Base-by-base conservation (phyloP, 2,888 invertebrate species). In the Aethes cnicana region DNA sequence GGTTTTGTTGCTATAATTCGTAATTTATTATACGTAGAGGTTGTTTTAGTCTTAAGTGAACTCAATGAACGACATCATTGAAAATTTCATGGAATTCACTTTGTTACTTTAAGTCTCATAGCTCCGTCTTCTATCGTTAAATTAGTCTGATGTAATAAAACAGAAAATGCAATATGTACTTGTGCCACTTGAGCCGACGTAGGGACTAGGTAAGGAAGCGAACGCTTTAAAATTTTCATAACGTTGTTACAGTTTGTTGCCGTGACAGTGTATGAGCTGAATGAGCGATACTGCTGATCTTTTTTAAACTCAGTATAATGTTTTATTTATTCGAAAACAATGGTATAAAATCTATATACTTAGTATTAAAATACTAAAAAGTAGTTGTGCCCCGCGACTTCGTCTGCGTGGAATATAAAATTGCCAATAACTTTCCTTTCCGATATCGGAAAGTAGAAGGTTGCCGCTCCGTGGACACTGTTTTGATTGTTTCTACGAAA, bases 101-200 rank as follows among this genome's bases (percentile, higher is more conserved):
- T 78, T 73, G 73, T 75, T 73, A 79, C 77, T 77, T 73, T 73
- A 66, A 71, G 43, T 53, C 54, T 46, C 57, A 58, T 54, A 55
- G 62, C 50, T 58, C 59, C 64, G 61, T 57, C 56, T 57, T 63
- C 65, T 68, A 66, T 62, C 62, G 68, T 72, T 59, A 68, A 68
- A 67, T 73, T 72, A 73, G 58, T 56, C 53, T 57, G 47, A 68
- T 62, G 56, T 65, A 61, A 69, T 71, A 68, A 66, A 66, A 67
- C 62, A 64, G 60, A 66, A 68, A 63, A 63, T 70, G 64, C 66
- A 70, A 72, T 78, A 68, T 77, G n/a, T n/a, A n/a, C n/a, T 67
- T 49, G 21, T 43, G 7, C 36, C 41, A 47, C 58, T 48, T 55
- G n/a, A 46, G 58, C 63, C 36, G 50, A 47, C 56, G 48, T 56